Evolutionary conservation across 2,888 invertebrate species (phyloP), one percentile per base, ranked within the genome.

Genomic region (Mesodorylaimus sp.): DNA sequence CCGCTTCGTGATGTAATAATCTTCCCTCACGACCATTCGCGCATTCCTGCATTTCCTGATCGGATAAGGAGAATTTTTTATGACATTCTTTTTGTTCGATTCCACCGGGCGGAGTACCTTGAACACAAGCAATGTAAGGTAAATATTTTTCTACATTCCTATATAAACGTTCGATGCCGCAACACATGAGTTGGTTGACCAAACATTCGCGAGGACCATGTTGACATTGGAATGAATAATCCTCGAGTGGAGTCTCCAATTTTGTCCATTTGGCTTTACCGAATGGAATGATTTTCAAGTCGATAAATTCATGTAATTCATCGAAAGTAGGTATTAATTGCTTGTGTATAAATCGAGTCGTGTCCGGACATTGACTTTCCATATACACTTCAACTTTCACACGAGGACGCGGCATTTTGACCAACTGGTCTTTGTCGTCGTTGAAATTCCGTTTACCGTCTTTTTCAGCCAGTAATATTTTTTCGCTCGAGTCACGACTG

Each of bases 331-430:
- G 59, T 45, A 52, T 51, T 51, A 62, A 37, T 45, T 63, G 61
- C n/a, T 56, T 52, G 23, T 55, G 54, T 16, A 62, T 51, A 51
- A 63, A 62, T 29, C 57, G 51, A 2, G 62, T 58, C 5, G 64
- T 64, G 50, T 64, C 64, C 1, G 64, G 64, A 52, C 64, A 64
- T 51, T 61, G 63, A 5, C 64, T 54, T 48, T 64, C 64, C 63
- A 64, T 61, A 52, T 58, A 65, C 44, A 65, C 53, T 13, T 58
- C 61, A 10, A 64, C 45, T 44, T 52, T 52, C 10, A 62, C 56
- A n/a, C n/a, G n/a, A n/a, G n/a, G n/a, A n/a, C n/a, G n/a, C n/a
- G n/a, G n/a, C n/a, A n/a, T n/a, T n/a, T n/a, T n/a, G n/a, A 39
- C 7, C 16, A 32, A 32, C 7, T 32, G 10, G 32, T 32, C 32